These are phyloP conservation scores for Erannis defoliaria DNA, from an alignment of 2,888 invertebrate genomes.

Conservation along the genomic window DNA sequence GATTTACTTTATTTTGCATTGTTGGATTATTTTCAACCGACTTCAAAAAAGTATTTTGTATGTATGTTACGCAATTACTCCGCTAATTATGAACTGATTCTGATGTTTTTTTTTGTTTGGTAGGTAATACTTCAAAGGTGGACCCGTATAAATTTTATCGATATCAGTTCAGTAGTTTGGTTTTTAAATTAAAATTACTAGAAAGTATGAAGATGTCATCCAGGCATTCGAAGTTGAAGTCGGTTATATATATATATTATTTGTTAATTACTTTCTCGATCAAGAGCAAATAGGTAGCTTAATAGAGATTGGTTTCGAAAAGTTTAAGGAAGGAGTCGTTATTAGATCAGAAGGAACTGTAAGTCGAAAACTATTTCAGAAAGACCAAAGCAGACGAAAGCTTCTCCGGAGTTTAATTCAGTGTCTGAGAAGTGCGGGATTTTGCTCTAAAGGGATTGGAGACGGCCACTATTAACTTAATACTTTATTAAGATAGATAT, in stretches of 20 bases:
- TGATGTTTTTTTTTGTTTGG: no score
- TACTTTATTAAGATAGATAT: conserved; percentile 16
- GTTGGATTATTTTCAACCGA: neutral
- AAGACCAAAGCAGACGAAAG: conserved; percentile 41
- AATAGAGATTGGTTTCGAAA: conserved; percentile 30
- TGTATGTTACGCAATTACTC: no score
- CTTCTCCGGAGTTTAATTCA: conserved; percentile 40
- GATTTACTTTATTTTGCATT: conserved; percentile 5
- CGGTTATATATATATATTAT: neutral
- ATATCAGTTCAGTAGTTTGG: no score
- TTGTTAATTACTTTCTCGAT: conserved; percentile 8
- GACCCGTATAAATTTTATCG: no score
- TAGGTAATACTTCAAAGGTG: no score
- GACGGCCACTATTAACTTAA: conserved; percentile 15
- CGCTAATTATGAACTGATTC: no score
- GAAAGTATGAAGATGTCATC: no score
- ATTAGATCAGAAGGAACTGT: conserved; percentile 40
- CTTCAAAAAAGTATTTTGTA: no score
- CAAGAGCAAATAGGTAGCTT: conserved; percentile 26
- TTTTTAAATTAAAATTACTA: no score
- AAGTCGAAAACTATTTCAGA: conserved; percentile 41
- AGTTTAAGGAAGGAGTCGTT: conserved; percentile 31
- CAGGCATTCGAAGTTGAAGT: no score
- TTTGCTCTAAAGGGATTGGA: conserved; percentile 27
- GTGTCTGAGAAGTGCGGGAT: conserved; percentile 34